Base-by-base conservation (phyloP, 1,140 invertebrate genomes). In the Drosophila arizonae region DNA sequence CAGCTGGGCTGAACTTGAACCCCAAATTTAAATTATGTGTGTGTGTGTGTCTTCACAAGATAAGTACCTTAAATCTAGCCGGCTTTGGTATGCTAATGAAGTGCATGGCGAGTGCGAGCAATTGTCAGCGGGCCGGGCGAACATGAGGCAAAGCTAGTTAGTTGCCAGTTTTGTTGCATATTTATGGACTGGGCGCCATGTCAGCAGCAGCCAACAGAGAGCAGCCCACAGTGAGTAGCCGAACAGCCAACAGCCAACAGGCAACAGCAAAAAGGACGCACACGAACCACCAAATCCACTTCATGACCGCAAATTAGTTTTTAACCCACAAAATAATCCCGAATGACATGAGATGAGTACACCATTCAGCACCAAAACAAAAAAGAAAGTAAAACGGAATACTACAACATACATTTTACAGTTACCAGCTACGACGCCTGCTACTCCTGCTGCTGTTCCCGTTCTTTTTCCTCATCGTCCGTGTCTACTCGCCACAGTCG, bases 321-420 rank as follows among this genome's bases (percentile, higher is more conserved):
- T 89, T 84, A 88, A 84, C 85, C 84, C 84, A 88, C 84, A 88
- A 88, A 88, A 88, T 88, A 88, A 88, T 88, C 84, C 84, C 84
- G 77, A 88, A 88, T 88, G 84, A 88, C 84, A 88, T 88, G 84
- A 88, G 84, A 88, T 84, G 80, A 67, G 60, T 66, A 43, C 64
- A 55, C 41, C 41, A 60, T 43, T 33, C 57, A 15, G 50, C 48
- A 15, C 52, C 70, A 13, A 43, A 51, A 72, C 60, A 62, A 60
- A 58, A 63, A 55, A 48, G 51, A 72, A 64, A 66, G 58, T 58
- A 60, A 54, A 39, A 55, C 55, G 48, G 45, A 61, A 63, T 60
- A 48, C 57, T 48, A 76, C 50, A 73, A 67, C 62, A 55, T 81
- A 82, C 72, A 79, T 75, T 79, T 77, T 66, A 72, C 76, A 67